Evolutionary conservation across 2,113 vertebrate genomes (phyloP).

Genomic region (Cephalopterus ornatus): DNA sequence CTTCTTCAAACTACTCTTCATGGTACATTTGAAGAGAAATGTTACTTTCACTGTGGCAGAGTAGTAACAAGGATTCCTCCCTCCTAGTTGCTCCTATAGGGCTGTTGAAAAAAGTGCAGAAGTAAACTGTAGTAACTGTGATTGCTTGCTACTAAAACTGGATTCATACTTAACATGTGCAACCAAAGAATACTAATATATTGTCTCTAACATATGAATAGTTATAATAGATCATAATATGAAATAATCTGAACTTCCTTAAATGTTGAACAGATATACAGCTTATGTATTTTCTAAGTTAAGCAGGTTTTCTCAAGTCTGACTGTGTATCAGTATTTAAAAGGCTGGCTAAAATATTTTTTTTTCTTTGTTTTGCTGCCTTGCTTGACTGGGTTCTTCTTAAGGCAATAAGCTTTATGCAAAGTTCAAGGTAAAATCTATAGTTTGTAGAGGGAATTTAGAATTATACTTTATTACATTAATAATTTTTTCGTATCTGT

Average conservation of each 20-base stretch:
- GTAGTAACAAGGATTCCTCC: background rate
- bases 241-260: background rate
- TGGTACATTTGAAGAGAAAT: background rate
- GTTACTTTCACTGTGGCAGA: background rate
- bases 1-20: background rate
- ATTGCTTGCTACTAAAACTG: background rate
- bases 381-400: background rate
- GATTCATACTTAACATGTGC: background rate
- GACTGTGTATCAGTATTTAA: background rate
- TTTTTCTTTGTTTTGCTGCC: background rate
- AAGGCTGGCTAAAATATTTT: background rate
- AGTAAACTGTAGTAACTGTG: background rate
- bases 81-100: background rate
- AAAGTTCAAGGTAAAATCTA: background rate
- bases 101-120: background rate
- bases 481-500: background rate
- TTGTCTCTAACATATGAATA: background rate
- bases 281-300: background rate
- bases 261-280: background rate
- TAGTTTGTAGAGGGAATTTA: constrained; percentile 23
- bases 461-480: background rate
- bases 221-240: too few relatives aligned
- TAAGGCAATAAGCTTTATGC: background rate
- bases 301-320: background rate
- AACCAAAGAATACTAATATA: background rate